Evolutionary conservation across 2,113 vertebrate genomes (phyloP).

Genomic region (Microcebus jonahi): DNA sequence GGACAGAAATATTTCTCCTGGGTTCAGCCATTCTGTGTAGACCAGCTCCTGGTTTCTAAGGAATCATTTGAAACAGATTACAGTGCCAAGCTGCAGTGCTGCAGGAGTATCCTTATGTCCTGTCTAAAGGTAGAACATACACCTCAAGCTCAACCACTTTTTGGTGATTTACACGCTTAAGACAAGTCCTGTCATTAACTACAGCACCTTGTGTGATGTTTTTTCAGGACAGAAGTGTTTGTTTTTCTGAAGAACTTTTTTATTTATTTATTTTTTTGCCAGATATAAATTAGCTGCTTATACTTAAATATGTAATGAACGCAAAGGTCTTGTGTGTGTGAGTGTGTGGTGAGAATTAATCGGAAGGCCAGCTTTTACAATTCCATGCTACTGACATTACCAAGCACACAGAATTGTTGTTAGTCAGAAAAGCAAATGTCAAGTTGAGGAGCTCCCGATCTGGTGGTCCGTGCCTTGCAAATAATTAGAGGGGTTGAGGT

Average conservation of each 20-base stretch:
- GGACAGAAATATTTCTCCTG: constrained; percentile 49
- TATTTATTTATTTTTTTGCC: not conserved
- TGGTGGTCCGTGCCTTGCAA: not conserved
- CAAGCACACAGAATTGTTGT: not conserved
- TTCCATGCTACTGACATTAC: not conserved
- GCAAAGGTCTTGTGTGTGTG: not conserved
- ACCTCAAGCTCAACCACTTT: not conserved
- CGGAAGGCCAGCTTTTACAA: not conserved
- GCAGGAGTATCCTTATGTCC: not conserved
- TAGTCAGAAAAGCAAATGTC: not conserved
- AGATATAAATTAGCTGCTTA: not conserved
- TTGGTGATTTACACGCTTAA: constrained; percentile 47
- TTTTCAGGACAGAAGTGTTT: constrained; percentile 28
- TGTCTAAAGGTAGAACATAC: not conserved
- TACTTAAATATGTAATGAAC: constrained; percentile 20
- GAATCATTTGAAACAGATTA: not conserved
- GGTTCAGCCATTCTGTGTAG: not conserved
- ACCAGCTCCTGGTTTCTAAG: constrained; percentile 42
- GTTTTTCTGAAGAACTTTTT: constrained; percentile 37
- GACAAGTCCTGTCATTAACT: constrained; percentile 47
- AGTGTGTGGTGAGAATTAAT: not conserved
- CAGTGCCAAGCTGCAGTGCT: not conserved
- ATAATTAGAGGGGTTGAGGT: not conserved
- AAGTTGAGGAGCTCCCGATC: not conserved
- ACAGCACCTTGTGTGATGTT: constrained; percentile 4